phyloP scores from a whole-genome alignment of 2,797 vertebrate genomes.

The Pagetopsis macropterus region DNA sequence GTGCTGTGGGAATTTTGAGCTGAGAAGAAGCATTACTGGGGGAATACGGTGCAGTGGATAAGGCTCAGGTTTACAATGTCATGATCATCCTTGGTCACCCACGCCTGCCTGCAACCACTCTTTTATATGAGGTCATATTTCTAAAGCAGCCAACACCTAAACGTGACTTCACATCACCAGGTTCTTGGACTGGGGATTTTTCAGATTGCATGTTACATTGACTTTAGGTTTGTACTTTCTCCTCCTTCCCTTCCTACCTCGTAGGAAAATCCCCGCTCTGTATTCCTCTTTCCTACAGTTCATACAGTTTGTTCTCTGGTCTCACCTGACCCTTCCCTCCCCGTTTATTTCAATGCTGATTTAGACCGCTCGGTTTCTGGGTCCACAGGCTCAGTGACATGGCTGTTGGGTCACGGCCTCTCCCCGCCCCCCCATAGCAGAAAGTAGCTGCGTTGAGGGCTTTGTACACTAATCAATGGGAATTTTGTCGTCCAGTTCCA shows the following conservation, averaged over 20 bases:
- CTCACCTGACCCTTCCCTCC: constrained; percentile 60
- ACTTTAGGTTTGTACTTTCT: constrained; percentile 61
- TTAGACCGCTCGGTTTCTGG: constrained; percentile 72
- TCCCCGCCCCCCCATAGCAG: constrained; percentile 45
- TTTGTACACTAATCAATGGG: constrained; percentile 80
- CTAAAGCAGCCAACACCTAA: constrained; percentile 48
- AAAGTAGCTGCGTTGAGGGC: constrained; percentile 63
- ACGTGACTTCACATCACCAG: constrained; percentile 40
- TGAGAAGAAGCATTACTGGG: constrained; percentile 36
- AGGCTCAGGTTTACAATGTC: constrained; percentile 84
- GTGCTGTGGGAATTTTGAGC: constrained; percentile 44
- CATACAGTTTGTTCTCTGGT: constrained; percentile 60
- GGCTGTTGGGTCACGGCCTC: constrained; percentile 72
- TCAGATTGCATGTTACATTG: constrained; percentile 69
- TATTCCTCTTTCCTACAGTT: constrained; percentile 60
- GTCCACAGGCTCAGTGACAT: constrained; percentile 77
- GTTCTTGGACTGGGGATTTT: constrained; percentile 47
- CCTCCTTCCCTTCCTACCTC: constrained; percentile 55
- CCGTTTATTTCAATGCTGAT: constrained; percentile 74
- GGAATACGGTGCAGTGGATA: constrained; percentile 68
- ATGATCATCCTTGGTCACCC: constrained; percentile 77
- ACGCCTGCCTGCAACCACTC: constrained; percentile 40
- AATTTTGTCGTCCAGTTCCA: constrained; percentile 84
- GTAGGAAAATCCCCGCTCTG: constrained; percentile 59
- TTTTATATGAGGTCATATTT: constrained; percentile 42